A percentile compares a stretch with the other conserved stretches of the same genome.
Evolutionary conservation across 2,113 vertebrate species (phyloP).

Genomic region (Rattus norvegicus): DNA sequence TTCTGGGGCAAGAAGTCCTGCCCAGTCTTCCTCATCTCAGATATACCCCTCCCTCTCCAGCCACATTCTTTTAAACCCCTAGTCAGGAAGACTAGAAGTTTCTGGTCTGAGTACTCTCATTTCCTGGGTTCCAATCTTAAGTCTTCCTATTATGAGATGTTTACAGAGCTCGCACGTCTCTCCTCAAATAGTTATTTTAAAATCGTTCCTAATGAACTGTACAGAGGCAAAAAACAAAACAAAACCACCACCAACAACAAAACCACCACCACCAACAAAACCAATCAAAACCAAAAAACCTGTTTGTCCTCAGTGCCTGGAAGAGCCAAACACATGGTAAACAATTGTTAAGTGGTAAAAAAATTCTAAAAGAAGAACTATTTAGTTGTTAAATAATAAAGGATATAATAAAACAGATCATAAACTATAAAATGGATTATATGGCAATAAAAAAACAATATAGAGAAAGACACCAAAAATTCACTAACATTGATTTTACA

Average conservation of each 20-base stretch:
- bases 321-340: neutral
- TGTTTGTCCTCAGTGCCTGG: neutral
- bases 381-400: constrained; percentile 20
- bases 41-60: no score
- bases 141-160: neutral
- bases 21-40: no score
- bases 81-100: neutral
- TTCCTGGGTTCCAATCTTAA: neutral
- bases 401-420: neutral
- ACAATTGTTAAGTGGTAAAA: neutral
- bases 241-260: neutral
- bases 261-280: neutral
- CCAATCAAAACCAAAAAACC: neutral
- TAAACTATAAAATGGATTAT: neutral
- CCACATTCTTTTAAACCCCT: neutral
- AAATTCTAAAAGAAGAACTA: neutral
- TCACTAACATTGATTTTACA: neutral
- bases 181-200: neutral
- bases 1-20: neutral
- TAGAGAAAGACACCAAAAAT: neutral
- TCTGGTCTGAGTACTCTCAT: neutral
- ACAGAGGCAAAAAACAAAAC: neutral
- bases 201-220: neutral
- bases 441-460: neutral
- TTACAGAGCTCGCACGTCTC: neutral